phyloP scores from a whole-genome alignment of 1,140 invertebrate genomes.

The Pseudomyrmex concolor region DNA sequence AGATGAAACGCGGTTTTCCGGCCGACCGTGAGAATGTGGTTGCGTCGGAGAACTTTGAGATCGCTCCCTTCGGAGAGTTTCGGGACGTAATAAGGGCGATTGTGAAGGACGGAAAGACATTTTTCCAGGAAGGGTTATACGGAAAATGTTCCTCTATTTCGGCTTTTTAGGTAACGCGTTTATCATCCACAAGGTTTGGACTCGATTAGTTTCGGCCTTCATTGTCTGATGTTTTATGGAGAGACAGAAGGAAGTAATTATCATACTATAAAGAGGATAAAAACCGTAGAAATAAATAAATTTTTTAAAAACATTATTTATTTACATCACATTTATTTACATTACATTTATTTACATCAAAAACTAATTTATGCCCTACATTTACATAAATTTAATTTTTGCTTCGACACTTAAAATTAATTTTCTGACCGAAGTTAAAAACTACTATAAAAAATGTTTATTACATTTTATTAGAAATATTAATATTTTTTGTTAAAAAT shows the following conservation, averaged over 20 bases:
- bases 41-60: neutral
- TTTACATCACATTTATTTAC: neutral
- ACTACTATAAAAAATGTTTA: too few relatives aligned
- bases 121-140: constrained; percentile 56
- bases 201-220: too few relatives aligned
- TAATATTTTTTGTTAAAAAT: too few relatives aligned
- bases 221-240: neutral
- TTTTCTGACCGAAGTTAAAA: neutral
- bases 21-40: constrained; percentile 65
- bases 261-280: neutral
- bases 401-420: constrained; percentile 4
- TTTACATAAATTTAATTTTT: constrained; percentile 1
- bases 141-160: neutral
- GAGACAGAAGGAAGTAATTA: neutral
- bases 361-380: neutral
- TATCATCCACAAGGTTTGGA: constrained; percentile 24
- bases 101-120: neutral
- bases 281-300: too few relatives aligned
- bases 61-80: constrained; percentile 33
- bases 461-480: too few relatives aligned
- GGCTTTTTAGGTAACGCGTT: neutral
- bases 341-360: neutral
- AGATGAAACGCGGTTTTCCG: neutral
- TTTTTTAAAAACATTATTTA: neutral
- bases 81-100: constrained; percentile 24